These are phyloP conservation scores for Lithobates pipiens DNA, from an alignment of 2,797 vertebrate species.

Conservation along the genomic window DNA sequence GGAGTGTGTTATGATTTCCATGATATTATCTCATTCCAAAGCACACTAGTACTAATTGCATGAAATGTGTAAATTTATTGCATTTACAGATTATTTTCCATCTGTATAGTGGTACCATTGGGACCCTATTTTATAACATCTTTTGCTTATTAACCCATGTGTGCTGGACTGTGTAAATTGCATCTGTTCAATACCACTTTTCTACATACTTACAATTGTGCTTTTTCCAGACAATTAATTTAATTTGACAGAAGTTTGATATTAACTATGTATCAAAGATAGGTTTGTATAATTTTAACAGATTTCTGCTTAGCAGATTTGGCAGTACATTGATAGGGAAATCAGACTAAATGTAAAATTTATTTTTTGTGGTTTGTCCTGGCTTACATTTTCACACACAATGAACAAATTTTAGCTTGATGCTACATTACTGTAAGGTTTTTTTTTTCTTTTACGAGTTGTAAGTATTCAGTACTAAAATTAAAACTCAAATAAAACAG, in stretches of 20 bases:
- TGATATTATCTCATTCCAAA: conserved; percentile 14
- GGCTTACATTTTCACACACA: too few species aligned
- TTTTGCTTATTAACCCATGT: conserved; percentile 52
- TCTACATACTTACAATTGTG: conserved; percentile 47
- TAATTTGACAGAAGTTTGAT: conserved; percentile 27
- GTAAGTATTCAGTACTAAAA: too few species aligned
- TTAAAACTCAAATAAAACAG: too few species aligned
- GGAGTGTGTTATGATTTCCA: not conserved
- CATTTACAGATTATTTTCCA: conserved; percentile 41
- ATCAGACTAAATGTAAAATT: not conserved
- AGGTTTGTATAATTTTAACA: conserved; percentile 20
- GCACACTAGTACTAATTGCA: conserved; percentile 36
- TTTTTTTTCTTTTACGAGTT: too few species aligned
- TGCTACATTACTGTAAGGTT: too few species aligned
- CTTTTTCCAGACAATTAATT: conserved; percentile 48
- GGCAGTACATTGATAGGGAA: not conserved
- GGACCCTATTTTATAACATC: conserved; percentile 35
- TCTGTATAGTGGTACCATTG: conserved; percentile 24
- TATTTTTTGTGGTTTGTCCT: not conserved
- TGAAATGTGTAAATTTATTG: conserved; percentile 40
- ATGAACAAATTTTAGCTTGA: too few species aligned
- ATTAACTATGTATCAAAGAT: conserved; percentile 36
- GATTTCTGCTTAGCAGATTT: conserved; percentile 3
- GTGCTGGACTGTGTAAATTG: conserved; percentile 51
- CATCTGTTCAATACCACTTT: conserved; percentile 45